phyloP scores from a whole-genome alignment of 2,113 vertebrate species.

The Platichthys flesus region DNA sequence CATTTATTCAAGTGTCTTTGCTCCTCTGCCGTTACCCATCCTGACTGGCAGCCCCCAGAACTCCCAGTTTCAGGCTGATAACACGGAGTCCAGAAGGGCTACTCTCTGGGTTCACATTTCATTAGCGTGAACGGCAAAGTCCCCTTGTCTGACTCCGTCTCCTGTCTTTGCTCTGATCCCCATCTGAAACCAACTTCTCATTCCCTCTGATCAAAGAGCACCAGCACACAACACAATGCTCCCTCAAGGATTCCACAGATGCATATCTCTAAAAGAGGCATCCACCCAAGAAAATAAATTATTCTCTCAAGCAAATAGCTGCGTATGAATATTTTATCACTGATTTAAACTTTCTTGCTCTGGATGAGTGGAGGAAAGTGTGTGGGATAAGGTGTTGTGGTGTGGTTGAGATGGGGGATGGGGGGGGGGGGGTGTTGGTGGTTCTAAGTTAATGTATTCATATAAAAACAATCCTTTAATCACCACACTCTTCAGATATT shows the following conservation, averaged over 20 bases:
- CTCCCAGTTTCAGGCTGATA: conserved; percentile 70
- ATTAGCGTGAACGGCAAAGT: conserved; percentile 74
- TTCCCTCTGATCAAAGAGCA: conserved; percentile 82
- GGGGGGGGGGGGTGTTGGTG: background rate
- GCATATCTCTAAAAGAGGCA: conserved; percentile 76
- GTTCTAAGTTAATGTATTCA: conserved; percentile 67
- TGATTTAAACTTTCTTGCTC: conserved; percentile 75
- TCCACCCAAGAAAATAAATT: conserved; percentile 79
- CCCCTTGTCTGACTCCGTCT: conserved; percentile 62
- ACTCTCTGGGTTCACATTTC: conserved; percentile 73
- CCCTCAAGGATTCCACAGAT: conserved; percentile 73
- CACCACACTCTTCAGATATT: conserved; percentile 73
- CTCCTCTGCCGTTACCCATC: conserved; percentile 38
- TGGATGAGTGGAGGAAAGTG: conserved; percentile 53
- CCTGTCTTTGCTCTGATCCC: conserved; percentile 63
- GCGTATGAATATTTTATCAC: conserved; percentile 83
- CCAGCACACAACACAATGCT: conserved; percentile 66
- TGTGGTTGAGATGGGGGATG: conserved; percentile 17
- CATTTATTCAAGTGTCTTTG: conserved; percentile 54
- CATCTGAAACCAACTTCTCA: conserved; percentile 75
- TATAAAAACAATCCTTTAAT: conserved; percentile 76
- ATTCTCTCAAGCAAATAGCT: conserved; percentile 82
- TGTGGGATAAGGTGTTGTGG: conserved; percentile 62
- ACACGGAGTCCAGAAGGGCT: conserved; percentile 69
- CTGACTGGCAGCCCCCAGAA: conserved; percentile 49